Conservation (phyloP, 2,797 vertebrate genomes). For the Cephalopachus bancanus region DNA sequence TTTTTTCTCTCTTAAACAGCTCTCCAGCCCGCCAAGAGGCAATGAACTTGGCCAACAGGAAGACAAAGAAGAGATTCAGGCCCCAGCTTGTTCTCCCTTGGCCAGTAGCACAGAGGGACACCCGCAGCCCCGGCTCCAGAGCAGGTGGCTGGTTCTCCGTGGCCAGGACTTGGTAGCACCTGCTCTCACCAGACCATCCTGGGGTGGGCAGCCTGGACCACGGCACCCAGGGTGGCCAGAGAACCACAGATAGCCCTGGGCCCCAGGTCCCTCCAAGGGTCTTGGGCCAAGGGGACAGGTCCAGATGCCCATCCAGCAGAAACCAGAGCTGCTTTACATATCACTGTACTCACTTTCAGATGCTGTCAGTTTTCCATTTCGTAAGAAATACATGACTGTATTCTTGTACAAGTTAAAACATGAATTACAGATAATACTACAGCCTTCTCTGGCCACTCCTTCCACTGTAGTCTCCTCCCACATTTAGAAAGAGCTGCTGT, state of each 20-base stretch:
- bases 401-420: background rate
- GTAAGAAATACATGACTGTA: no score
- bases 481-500: background rate
- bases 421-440: background rate
- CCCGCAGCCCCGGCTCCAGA: background rate
- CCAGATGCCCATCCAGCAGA: background rate
- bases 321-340: background rate
- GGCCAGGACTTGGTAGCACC: background rate
- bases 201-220: accelerated
- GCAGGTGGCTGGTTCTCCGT: background rate
- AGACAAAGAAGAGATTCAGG: conserved; percentile 82
- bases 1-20: conserved; percentile 78
- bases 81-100: background rate
- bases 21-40: conserved; percentile 82
- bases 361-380: background rate
- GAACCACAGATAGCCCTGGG: background rate
- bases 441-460: background rate
- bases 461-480: background rate
- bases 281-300: background rate
- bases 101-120: background rate
- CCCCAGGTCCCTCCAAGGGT: background rate
- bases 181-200: background rate
- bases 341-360: background rate
- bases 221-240: accelerated
- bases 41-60: conserved; percentile 86